Evolutionary conservation across 2,888 invertebrate genomes (phyloP).

Genomic region (Petrolisthes cinctipes): DNA sequence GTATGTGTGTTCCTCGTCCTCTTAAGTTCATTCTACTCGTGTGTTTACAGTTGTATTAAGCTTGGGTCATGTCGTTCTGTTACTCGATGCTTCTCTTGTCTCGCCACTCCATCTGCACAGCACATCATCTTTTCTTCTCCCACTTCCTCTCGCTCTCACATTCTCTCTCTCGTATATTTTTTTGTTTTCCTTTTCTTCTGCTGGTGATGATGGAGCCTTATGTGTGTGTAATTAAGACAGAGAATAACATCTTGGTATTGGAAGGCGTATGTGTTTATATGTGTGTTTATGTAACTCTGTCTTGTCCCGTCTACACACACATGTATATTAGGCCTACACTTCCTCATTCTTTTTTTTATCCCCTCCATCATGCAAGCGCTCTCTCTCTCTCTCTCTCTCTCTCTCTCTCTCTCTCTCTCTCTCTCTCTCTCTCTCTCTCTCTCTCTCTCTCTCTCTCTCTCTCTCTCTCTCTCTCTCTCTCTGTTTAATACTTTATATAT

Average conservation of each 20-base stretch:
- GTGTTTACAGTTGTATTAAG: no score
- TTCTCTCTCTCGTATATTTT: neutral
- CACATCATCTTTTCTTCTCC: neutral
- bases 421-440: neutral
- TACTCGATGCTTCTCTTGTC: no score
- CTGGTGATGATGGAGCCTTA: neutral
- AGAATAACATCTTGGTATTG: no score
- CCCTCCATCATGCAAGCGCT: no score
- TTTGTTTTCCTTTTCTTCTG: no score
- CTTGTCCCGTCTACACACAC: neutral
- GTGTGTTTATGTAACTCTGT: neutral
- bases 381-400: neutral
- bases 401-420: neutral
- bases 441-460: neutral
- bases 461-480: neutral
- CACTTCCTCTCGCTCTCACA: slow-evolving; percentile 4
- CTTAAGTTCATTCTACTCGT: no score
- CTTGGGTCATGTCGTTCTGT: no score
- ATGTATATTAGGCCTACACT: neutral
- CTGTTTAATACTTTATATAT: neutral
- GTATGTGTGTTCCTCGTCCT: no score
- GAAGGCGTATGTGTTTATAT: no score
- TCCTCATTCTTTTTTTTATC: neutral
- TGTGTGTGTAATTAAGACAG: no score
- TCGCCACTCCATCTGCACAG: neutral